These are phyloP conservation scores for Pissodes strobi DNA, from an alignment of 1,140 invertebrate genomes.

Conservation along the genomic window DNA sequence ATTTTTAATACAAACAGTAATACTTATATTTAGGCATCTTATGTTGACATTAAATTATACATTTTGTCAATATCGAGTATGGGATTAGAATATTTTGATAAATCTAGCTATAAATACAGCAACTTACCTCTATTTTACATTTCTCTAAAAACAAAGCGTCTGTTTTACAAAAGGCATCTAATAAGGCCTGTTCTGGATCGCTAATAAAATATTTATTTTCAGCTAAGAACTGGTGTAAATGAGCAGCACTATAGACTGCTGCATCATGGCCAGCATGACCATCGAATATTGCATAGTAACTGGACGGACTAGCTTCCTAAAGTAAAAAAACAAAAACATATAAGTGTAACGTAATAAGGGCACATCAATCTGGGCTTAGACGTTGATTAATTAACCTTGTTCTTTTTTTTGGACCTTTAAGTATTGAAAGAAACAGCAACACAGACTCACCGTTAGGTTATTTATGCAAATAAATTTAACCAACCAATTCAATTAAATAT, in stretches of 20 bases:
- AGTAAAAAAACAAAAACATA: conserved; percentile 52
- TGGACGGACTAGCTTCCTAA: conserved; percentile 64
- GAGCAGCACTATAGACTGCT: conserved; percentile 82
- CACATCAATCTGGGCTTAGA: not conserved
- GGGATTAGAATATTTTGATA: no score
- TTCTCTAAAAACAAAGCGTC: conserved; percentile 81
- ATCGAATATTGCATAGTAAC: conserved; percentile 94
- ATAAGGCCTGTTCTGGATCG: conserved; percentile 72
- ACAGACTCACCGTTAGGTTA: no score
- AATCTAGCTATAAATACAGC: no score
- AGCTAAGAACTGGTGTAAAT: conserved; percentile 85
- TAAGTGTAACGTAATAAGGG: not conserved
- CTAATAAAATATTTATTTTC: conserved; percentile 71
- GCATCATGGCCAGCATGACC: conserved; percentile 93
- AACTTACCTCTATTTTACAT: conserved; percentile 68
- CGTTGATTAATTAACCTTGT: no score
- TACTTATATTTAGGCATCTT: no score
- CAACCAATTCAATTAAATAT: no score
- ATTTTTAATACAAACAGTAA: no score
- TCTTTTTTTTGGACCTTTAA: no score
- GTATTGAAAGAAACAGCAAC: no score
- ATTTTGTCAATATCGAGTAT: no score
- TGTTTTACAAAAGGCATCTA: conserved; percentile 81
- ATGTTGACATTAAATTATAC: no score
- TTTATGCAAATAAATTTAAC: no score